These are phyloP conservation scores for Otus scops DNA, from an alignment of 2,797 vertebrate genomes.

Conservation along the genomic window DNA sequence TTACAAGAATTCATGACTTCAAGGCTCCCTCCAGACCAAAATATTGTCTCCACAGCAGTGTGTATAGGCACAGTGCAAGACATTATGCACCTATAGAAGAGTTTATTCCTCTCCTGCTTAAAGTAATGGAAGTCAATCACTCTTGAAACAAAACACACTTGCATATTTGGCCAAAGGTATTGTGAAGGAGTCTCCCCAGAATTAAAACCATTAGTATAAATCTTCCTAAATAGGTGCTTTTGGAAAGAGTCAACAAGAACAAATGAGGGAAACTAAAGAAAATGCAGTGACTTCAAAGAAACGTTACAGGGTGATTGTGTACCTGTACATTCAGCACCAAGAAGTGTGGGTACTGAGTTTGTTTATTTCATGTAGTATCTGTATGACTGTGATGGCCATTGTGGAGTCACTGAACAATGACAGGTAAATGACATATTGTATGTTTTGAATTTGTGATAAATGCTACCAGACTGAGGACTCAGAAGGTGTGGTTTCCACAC, in stretches of 20 bases:
- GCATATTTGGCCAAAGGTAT: neutral
- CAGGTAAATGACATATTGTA: neutral
- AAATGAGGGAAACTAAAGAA: neutral
- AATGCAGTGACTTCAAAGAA: neutral
- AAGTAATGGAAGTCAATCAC: neutral
- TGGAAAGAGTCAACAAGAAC: neutral
- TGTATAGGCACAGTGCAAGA: neutral
- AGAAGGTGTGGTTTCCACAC: neutral
- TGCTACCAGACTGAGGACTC: neutral
- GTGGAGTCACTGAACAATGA: neutral
- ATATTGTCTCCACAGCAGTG: neutral
- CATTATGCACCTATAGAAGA: neutral
- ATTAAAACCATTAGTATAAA: neutral
- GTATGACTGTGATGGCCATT: neutral
- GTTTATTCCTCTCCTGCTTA: neutral
- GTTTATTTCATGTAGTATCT: neutral
- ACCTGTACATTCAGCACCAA: neutral
- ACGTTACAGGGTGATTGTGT: neutral
- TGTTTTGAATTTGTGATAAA: neutral
- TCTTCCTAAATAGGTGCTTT: neutral
- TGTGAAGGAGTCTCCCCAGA: neutral
- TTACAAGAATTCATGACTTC: neutral
- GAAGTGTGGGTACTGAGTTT: neutral
- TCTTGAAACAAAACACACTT: neutral
- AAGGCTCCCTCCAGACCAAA: neutral